Base-by-base conservation (phyloP, 2,797 vertebrate species). In the Syncerus caffer region DNA sequence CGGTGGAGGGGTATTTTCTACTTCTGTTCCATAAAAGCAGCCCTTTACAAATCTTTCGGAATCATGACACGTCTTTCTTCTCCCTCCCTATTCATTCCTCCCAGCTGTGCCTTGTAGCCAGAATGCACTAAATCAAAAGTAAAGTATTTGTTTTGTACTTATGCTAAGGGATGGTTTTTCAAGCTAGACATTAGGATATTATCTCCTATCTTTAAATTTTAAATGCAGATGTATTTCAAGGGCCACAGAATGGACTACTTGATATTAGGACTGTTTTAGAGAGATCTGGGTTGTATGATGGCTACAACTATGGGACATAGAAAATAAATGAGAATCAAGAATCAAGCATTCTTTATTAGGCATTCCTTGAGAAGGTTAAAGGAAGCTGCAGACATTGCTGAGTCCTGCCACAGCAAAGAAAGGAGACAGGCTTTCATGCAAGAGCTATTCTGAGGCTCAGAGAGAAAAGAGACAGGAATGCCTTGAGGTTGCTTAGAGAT, bases 181-280 rank as follows among this genome's bases (percentile, higher is more conserved):
- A 83, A 95, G 34, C 17, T 31, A 74, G 34, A 23, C 51, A 34
- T 31, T 42, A 47, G 34, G 27, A 23, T 74, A 53, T 23, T 27
- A 45, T 42, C 62, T 90, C 16, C 51, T 62, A 7, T 80, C 29
- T 90, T 27, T 38, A 62, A 7, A 19, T 92, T 89, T 95, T 79
- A 78, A 80, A 58, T 91, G 27, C 3, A 76, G 60, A 51, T 95
- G 1, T 71, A 29, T 60, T 60, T 53, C 25, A 17, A 90, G 42
- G 47, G 80, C 58, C 87, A 64, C 29, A 67, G 76, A 53, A 84
- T 57, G 29, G 34, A 89, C 34, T 64, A 14, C 42, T 67, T 84
- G 57, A 51, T 62, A 45, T 76, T 34, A 83, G 42, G 64, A 71
- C 27, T 60, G 7, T 90, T 47, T 95, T 97, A 50, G n/a, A 94